Evolutionary conservation across 2,797 vertebrate species (phyloP).

Genomic region (Onychomys arenicola): DNA sequence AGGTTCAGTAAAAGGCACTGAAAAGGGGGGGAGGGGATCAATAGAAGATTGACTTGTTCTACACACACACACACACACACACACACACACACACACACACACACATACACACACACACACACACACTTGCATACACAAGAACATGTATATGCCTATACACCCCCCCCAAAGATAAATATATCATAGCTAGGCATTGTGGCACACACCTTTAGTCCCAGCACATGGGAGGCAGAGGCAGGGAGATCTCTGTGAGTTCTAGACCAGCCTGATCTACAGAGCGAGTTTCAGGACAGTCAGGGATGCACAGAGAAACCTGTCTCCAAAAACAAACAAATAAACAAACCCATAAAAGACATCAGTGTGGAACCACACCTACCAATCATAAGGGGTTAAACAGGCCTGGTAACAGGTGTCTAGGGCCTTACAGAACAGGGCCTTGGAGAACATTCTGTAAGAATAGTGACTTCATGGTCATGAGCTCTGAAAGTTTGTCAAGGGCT

Average conservation of each 20-base stretch:
- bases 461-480: neutral
- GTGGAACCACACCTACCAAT: neutral
- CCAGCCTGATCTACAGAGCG: neutral
- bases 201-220: neutral
- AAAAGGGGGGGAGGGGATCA: neutral
- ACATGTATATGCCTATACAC: neutral
- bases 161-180: neutral
- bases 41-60: too few relatives aligned
- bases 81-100: neutral
- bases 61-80: too few relatives aligned
- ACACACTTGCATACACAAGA: neutral
- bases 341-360: neutral
- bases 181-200: neutral
- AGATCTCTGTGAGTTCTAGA: neutral
- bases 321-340: neutral
- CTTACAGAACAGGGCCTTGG: neutral
- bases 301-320: neutral
- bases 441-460: neutral
- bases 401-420: fast-evolving
- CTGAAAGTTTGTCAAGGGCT: neutral
- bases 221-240: neutral
- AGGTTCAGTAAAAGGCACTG: neutral
- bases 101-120: neutral
- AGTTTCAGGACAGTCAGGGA: neutral
- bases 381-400: neutral